Conservation (phyloP, 2,888 invertebrate species). For the Lomographa bimaculata region DNA sequence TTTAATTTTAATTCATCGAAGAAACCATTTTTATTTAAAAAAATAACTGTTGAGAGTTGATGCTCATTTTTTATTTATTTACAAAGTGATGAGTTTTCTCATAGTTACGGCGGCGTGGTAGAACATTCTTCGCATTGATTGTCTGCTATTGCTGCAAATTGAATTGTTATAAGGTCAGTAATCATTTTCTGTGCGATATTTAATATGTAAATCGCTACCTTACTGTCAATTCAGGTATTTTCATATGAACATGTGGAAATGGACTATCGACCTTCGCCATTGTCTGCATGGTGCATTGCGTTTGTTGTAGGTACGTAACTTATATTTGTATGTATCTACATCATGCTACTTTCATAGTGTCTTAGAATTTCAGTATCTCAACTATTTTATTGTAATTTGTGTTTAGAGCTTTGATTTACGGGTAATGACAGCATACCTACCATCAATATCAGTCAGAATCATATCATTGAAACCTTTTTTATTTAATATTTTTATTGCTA, state of each 20-base stretch:
- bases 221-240: slow-evolving; percentile 26
- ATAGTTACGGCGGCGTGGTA: slow-evolving; percentile 83
- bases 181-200: slow-evolving; percentile 37
- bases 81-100: slow-evolving; percentile 82
- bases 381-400: too few species aligned
- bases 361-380: too few species aligned
- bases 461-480: too few species aligned
- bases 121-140: slow-evolving; percentile 75
- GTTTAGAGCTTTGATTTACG: too few species aligned
- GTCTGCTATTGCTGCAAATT: slow-evolving; percentile 72
- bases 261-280: slow-evolving; percentile 81
- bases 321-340: slow-evolving; percentile 39
- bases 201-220: slow-evolving; percentile 8
- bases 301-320: slow-evolving; percentile 52
- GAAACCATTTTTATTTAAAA: slow-evolving; percentile 75
- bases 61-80: slow-evolving; percentile 84
- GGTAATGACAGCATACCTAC: too few species aligned
- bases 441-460: too few species aligned
- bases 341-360: too few species aligned
- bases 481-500: too few species aligned
- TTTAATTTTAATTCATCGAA: slow-evolving; percentile 73
- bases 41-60: slow-evolving; percentile 76
- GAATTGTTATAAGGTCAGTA: slow-evolving; percentile 73
- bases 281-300: slow-evolving; percentile 84
- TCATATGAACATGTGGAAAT: slow-evolving; percentile 46